A percentile compares a stretch with the other conserved stretches of the same genome.
phyloP scores from a whole-genome alignment of 2,113 vertebrate genomes.

The Dasyprocta punctata region DNA sequence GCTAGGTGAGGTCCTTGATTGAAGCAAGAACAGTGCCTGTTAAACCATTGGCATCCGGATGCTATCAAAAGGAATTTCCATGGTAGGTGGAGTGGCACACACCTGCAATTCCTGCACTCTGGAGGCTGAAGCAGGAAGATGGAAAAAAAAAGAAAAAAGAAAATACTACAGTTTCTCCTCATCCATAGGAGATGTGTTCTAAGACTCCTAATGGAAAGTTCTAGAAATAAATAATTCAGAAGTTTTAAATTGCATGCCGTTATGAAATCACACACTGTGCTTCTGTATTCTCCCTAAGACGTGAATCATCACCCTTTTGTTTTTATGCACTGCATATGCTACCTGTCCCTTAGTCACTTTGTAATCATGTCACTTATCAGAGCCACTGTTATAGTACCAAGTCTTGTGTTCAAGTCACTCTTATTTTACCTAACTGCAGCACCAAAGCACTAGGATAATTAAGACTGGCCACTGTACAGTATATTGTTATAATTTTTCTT shows the following conservation, averaged over 20 bases:
- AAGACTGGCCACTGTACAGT: neutral
- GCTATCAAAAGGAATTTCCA: too few species aligned
- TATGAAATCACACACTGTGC: neutral
- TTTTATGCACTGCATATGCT: too few species aligned
- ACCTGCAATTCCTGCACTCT: too few species aligned
- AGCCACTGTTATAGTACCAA: too few species aligned
- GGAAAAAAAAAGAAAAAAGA: neutral
- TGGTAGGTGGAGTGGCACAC: too few species aligned
- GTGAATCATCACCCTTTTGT: neutral
- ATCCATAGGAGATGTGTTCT: neutral
- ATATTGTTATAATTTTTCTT: neutral
- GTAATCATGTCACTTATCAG: neutral
- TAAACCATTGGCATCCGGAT: too few species aligned
- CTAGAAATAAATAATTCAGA: neutral
- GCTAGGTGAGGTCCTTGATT: too few species aligned
- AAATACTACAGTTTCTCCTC: neutral
- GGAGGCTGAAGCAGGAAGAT: too few species aligned
- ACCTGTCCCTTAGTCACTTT: neutral
- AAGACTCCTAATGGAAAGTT: neutral
- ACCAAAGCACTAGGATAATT: too few species aligned
- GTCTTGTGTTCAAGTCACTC: neutral
- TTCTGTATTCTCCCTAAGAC: neutral
- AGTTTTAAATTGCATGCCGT: neutral
- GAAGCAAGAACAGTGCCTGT: too few species aligned
- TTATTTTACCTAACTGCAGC: neutral